phyloP scores from a whole-genome alignment of 2,797 vertebrate species.

The Spheniscus humboldti region DNA sequence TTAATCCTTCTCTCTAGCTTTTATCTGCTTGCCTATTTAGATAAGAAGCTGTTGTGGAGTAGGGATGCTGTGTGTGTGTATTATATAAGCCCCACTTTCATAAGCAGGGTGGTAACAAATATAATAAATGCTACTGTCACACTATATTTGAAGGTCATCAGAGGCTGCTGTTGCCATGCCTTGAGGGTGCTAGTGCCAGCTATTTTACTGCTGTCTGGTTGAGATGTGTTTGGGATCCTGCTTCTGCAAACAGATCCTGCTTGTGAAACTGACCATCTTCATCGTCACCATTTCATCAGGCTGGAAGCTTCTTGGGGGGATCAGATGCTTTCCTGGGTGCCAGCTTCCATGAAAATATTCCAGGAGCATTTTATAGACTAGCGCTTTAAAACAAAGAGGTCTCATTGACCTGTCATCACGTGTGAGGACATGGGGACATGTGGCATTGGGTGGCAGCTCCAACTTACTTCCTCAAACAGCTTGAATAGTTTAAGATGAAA shows the following conservation, averaged over 20 bases:
- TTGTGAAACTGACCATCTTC: neutral
- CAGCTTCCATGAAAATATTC: neutral
- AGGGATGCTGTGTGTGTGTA: neutral
- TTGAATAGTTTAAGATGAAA: neutral
- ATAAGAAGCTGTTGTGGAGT: neutral
- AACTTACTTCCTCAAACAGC: neutral
- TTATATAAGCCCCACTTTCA: neutral
- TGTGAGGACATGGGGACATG: fast-evolving
- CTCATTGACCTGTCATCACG: neutral
- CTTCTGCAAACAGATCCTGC: neutral
- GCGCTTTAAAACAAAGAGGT: neutral
- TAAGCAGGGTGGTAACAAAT: neutral
- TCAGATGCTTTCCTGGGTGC: neutral
- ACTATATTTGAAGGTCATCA: neutral
- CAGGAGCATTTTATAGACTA: neutral
- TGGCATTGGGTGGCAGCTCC: neutral
- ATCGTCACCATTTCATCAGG: neutral
- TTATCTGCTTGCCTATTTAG: neutral
- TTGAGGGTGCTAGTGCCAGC: neutral
- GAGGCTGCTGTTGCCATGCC: neutral
- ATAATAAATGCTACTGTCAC: neutral
- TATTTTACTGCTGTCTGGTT: neutral
- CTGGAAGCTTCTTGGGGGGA: neutral
- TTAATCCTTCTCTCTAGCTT: neutral
- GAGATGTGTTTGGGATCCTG: neutral